phyloP scores from a whole-genome alignment of 2,888 invertebrate species.

The Ecdyonurus torrentis region DNA sequence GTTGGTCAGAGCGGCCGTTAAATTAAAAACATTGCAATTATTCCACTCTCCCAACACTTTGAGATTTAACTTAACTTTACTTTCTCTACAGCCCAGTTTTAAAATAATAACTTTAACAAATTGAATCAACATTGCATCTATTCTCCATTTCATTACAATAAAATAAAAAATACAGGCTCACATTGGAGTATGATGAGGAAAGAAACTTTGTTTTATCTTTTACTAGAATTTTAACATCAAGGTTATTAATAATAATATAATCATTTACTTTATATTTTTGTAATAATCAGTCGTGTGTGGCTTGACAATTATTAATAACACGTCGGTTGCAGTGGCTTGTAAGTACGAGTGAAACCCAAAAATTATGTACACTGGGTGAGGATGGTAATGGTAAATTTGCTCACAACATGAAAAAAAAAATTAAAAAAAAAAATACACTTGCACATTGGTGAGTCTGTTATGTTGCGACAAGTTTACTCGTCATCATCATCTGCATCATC shows the following conservation, averaged over 20 bases:
- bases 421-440: slow-evolving; percentile 7
- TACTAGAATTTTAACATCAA: too few species aligned
- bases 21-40: neutral
- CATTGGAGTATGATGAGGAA: neutral
- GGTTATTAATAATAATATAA: neutral
- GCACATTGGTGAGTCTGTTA: slow-evolving; percentile 7
- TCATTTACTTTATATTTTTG: slow-evolving; percentile 4
- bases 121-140: too few species aligned
- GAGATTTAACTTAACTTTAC: neutral
- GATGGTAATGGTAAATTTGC: slow-evolving; percentile 15
- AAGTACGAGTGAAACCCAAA: slow-evolving; percentile 9
- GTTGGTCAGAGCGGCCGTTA: neutral
- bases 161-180: neutral
- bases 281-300: neutral
- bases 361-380: slow-evolving; percentile 27
- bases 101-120: neutral
- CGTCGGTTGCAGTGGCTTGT: neutral
- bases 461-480: slow-evolving; percentile 27
- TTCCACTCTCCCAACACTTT: neutral
- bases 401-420: slow-evolving; percentile 8
- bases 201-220: neutral
- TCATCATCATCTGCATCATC: slow-evolving; percentile 44
- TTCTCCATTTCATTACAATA: too few species aligned
- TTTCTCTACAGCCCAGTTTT: neutral
- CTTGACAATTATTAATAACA: neutral